Evolutionary conservation across 2,797 vertebrate species (phyloP).

Genomic region (Xyrichtys novacula): DNA sequence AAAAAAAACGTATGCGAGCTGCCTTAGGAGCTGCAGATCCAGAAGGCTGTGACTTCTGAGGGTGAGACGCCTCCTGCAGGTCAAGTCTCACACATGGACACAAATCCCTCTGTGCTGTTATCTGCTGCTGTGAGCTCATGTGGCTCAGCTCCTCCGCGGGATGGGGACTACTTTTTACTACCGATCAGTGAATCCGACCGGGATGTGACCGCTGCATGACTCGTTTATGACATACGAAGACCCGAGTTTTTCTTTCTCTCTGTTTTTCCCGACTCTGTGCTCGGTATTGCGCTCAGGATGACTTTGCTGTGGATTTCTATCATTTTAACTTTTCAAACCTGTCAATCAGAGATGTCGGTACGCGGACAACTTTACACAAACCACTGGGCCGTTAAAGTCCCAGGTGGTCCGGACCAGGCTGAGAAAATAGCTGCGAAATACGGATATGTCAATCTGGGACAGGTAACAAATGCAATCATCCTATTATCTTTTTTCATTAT

Average conservation of each 20-base stretch:
- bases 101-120: neutral
- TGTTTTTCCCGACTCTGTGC: too few species aligned
- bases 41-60: too few species aligned
- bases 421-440: constrained; percentile 87
- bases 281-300: constrained; percentile 48
- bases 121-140: neutral
- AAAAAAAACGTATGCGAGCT: too few species aligned
- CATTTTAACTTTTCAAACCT: constrained; percentile 36
- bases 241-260: too few species aligned
- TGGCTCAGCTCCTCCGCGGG: neutral
- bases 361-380: constrained; percentile 85
- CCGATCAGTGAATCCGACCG: neutral
- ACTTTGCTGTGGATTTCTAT: constrained; percentile 51
- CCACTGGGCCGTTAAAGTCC: constrained; percentile 91
- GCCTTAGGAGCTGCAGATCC: too few species aligned
- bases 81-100: neutral
- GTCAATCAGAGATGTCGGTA: constrained; percentile 32
- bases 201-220: neutral
- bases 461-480: constrained; percentile 79
- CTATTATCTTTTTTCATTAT: too few species aligned
- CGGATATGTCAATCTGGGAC: constrained; percentile 91
- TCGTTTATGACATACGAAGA: neutral
- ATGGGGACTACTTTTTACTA: neutral
- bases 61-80: too few species aligned
- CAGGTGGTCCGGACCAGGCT: constrained; percentile 85